phyloP scores from a whole-genome alignment of 2,888 invertebrate genomes.

The Cabera pusaria region DNA sequence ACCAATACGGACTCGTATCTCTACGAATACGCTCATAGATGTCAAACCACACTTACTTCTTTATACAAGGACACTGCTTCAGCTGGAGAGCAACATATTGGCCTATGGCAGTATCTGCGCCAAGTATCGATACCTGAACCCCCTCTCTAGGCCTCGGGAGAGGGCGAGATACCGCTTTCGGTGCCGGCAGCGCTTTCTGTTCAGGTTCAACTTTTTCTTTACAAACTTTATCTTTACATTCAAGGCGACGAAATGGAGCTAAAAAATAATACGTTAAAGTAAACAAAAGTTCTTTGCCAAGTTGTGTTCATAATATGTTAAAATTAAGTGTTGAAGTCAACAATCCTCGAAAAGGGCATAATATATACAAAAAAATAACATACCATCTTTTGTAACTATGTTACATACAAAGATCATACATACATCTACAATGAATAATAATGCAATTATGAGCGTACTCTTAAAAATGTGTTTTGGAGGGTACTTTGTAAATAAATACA shows the following conservation, averaged over 20 bases:
- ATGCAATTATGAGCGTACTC: too few species aligned
- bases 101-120: slow-evolving; percentile 78
- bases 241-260: slow-evolving; percentile 67
- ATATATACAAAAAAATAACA: too few species aligned
- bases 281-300: slow-evolving; percentile 66
- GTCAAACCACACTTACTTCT: slow-evolving; percentile 64
- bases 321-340: too few species aligned
- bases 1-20: too few species aligned
- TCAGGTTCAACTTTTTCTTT: slow-evolving; percentile 28
- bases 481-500: too few species aligned
- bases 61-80: slow-evolving; percentile 79
- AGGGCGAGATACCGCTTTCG: slow-evolving; percentile 41
- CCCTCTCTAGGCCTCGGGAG: slow-evolving; percentile 55
- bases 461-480: too few species aligned
- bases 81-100: slow-evolving; percentile 74
- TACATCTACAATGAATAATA: too few species aligned
- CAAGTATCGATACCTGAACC: slow-evolving; percentile 74
- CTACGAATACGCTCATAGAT: too few species aligned
- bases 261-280: not conserved
- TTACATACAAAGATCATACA: too few species aligned
- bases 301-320: too few species aligned
- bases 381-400: too few species aligned
- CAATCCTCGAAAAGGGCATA: too few species aligned
- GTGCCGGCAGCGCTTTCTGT: slow-evolving; percentile 50
- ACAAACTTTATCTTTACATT: slow-evolving; percentile 41